Conservation (phyloP, 2,888 invertebrate genomes). For the Byasa hedistus region DNA sequence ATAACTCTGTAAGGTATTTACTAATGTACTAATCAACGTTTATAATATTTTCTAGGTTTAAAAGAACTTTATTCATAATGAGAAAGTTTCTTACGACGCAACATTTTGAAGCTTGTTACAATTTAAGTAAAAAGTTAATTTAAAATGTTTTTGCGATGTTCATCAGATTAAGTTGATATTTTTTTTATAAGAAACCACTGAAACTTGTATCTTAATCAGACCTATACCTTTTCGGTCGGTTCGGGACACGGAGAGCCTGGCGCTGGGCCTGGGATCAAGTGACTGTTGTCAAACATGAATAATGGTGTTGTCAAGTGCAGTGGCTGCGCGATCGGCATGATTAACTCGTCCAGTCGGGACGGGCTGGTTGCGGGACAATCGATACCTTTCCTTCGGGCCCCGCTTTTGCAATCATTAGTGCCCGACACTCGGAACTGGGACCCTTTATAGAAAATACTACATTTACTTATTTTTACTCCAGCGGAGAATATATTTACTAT, state of each 20-base stretch:
- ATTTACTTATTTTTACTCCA: not conserved
- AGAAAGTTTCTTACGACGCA: too few relatives aligned
- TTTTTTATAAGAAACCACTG: too few relatives aligned
- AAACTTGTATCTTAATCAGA: too few relatives aligned
- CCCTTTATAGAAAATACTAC: slow-evolving; percentile 1
- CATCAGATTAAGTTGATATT: too few relatives aligned
- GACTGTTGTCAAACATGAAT: slow-evolving; percentile 27
- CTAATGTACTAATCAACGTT: too few relatives aligned
- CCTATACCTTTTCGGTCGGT: not conserved
- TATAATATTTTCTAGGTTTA: too few relatives aligned
- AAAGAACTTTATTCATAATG: too few relatives aligned
- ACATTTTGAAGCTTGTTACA: too few relatives aligned
- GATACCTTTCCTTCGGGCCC: slow-evolving; percentile 15
- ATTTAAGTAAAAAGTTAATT: too few relatives aligned
- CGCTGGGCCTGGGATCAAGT: slow-evolving; percentile 20
- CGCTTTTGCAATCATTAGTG: slow-evolving; percentile 24
- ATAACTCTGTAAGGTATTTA: too few relatives aligned
- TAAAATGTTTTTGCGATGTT: too few relatives aligned
- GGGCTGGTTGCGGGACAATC: slow-evolving; percentile 26
- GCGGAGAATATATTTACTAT: too few relatives aligned
- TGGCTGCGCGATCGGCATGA: slow-evolving; percentile 19
- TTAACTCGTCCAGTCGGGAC: slow-evolving; percentile 16
- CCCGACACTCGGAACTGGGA: slow-evolving; percentile 15
- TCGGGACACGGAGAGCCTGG: not conserved
- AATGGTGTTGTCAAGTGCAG: slow-evolving; percentile 28